Percentiles rank a stretch among this genome's conserved stretches.
These are phyloP conservation scores for Aphaenogaster ashmeadi DNA, from an alignment of 1,140 invertebrate species.

Conservation along the genomic window DNA sequence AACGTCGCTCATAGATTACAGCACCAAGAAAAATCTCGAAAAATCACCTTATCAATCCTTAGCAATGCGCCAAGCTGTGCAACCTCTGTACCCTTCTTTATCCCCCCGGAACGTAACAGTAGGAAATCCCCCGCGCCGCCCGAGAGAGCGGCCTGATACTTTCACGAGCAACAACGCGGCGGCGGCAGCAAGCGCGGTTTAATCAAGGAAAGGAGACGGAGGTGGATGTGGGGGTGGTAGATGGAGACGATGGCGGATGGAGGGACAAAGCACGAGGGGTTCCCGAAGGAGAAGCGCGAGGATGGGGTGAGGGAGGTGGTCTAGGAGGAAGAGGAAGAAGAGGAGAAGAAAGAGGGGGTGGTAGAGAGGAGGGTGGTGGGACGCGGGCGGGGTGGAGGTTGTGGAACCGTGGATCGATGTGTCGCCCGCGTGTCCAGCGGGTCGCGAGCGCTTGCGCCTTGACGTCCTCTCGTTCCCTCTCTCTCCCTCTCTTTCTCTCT, in stretches of 20 bases:
- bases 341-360: conserved; percentile 50
- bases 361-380: conserved; percentile 65
- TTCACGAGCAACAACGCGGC: conserved; percentile 67
- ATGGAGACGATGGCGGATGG: conserved; percentile 52
- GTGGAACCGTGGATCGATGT: conserved; percentile 85
- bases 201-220: conserved; percentile 82
- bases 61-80: conserved; percentile 32
- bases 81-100: conserved; percentile 18
- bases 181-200: conserved; percentile 75
- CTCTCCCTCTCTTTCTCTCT: neutral
- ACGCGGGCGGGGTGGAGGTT: conserved; percentile 79
- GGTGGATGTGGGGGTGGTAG: conserved; percentile 61
- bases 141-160: conserved; percentile 71
- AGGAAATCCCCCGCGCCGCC: conserved; percentile 36
- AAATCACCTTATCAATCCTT: conserved; percentile 27
- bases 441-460: conserved; percentile 84
- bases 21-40: neutral
- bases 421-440: conserved; percentile 84
- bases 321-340: conserved; percentile 63
- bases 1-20: neutral
- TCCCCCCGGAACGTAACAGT: conserved; percentile 29
- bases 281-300: conserved; percentile 33
- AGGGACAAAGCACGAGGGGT: conserved; percentile 49
- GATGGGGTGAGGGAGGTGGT: conserved; percentile 22
- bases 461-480: conserved; percentile 47